Evolutionary conservation across 1,140 invertebrate genomes (phyloP).

Genomic region (Trichonephila inaurata): DNA sequence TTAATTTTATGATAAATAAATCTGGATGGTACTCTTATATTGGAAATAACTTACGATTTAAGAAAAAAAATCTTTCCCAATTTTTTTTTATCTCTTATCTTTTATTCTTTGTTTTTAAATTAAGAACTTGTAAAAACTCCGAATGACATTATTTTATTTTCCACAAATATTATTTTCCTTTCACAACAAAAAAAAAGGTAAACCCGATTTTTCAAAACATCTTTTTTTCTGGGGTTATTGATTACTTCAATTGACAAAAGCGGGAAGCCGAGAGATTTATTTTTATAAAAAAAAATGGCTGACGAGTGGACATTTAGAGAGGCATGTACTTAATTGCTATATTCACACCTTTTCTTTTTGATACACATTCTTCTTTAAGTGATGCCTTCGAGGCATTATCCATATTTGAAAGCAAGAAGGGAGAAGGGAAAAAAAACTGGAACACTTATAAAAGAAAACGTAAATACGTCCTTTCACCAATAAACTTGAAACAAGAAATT

Average conservation of each 20-base stretch:
- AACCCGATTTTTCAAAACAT: not conserved
- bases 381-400: conserved; percentile 6
- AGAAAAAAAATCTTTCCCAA: too few species aligned
- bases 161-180: not conserved
- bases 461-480: conserved; percentile 22
- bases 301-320: conserved; percentile 17
- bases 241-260: conserved; percentile 23
- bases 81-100: too few species aligned
- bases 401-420: not conserved
- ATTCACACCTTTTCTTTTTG: conserved; percentile 19
- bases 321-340: conserved; percentile 16
- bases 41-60: too few species aligned
- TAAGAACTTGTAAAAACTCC: not conserved
- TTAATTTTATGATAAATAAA: too few species aligned
- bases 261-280: not conserved
- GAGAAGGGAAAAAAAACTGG: not conserved
- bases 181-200: not conserved
- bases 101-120: too few species aligned
- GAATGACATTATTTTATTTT: not conserved
- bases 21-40: too few species aligned
- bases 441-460: conserved; percentile 28
- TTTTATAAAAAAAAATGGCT: not conserved
- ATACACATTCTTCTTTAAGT: conserved; percentile 23
- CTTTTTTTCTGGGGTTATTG: not conserved
- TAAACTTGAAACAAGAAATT: conserved; percentile 39